A percentile compares a stretch with the other conserved stretches of the same genome.
These are phyloP conservation scores for Ptychoptera contaminata DNA, from an alignment of 2,888 invertebrate genomes.

Conservation along the genomic window DNA sequence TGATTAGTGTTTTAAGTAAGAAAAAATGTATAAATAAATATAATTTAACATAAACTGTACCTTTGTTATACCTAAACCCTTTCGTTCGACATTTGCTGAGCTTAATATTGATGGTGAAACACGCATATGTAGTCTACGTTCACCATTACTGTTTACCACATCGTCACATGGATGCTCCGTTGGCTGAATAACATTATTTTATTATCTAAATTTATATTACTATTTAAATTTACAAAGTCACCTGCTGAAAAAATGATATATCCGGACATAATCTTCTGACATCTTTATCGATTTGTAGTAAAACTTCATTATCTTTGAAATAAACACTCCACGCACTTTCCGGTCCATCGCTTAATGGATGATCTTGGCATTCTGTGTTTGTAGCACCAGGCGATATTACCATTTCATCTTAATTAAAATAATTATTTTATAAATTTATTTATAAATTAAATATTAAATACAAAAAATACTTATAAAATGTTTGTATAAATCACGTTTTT, in stretches of 20 bases:
- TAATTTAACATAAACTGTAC: slow-evolving; percentile 43
- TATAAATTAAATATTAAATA: background rate
- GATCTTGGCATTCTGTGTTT: slow-evolving; percentile 34
- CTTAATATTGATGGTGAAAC: slow-evolving; percentile 76
- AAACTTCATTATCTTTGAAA: slow-evolving; percentile 94
- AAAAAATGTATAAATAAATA: background rate
- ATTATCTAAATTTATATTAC: background rate
- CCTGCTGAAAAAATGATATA: slow-evolving; percentile 89
- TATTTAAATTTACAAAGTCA: background rate
- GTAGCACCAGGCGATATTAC: slow-evolving; percentile 63
- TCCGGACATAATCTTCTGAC: slow-evolving; percentile 89
- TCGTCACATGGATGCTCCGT: slow-evolving; percentile 79
- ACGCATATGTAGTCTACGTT: slow-evolving; percentile 71
- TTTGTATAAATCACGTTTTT: slow-evolving; percentile 65
- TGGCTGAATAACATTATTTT: slow-evolving; percentile 31
- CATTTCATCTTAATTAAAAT: slow-evolving; percentile 50
- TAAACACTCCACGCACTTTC: slow-evolving; percentile 91
- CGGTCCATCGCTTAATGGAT: slow-evolving; percentile 90
- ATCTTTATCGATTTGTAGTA: slow-evolving; percentile 96
- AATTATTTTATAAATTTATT: background rate
- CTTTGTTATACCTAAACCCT: slow-evolving; percentile 79
- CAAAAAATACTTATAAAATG: slow-evolving; percentile 55
- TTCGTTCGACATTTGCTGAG: slow-evolving; percentile 74
- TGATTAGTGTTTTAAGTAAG: background rate
- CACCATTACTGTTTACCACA: slow-evolving; percentile 62